These are phyloP conservation scores for Drosophila multiciliata DNA, from an alignment of 2,888 invertebrate genomes.

Conservation along the genomic window DNA sequence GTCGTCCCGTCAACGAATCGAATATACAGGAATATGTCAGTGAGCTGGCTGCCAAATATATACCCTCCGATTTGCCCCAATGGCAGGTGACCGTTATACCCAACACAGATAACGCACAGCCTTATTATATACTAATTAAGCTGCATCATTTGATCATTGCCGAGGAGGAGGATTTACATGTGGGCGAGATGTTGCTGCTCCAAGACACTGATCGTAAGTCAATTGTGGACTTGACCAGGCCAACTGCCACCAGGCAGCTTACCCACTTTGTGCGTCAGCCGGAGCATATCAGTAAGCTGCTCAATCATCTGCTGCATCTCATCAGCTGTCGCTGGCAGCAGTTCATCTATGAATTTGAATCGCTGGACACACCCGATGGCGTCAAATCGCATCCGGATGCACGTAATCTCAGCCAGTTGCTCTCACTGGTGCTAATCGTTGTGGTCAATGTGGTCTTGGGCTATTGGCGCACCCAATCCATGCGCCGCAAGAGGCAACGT, in stretches of 20 bases:
- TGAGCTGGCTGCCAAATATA: constrained; percentile 91
- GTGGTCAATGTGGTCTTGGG: constrained; percentile 88
- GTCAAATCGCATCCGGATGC: constrained; percentile 62
- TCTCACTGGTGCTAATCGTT: constrained; percentile 88
- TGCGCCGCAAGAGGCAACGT: constrained; percentile 56
- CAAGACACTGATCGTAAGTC: constrained; percentile 75
- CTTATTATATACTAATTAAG: constrained; percentile 89
- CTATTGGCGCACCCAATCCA: constrained; percentile 85
- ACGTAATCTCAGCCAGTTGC: constrained; percentile 83
- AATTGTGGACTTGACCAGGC: constrained; percentile 43
- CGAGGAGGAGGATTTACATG: constrained; percentile 89
- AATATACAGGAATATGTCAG: constrained; percentile 93
- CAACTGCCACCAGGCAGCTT: constrained; percentile 80
- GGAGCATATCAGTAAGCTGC: constrained; percentile 88
- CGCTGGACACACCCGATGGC: constrained; percentile 88
- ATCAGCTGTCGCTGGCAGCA: constrained; percentile 92
- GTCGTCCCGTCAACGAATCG: constrained; percentile 89
- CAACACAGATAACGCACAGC: constrained; percentile 63
- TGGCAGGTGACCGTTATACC: constrained; percentile 93
- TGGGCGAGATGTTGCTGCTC: constrained; percentile 91
- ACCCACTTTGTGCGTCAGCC: constrained; percentile 87
- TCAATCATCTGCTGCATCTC: constrained; percentile 89
- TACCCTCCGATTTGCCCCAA: constrained; percentile 90
- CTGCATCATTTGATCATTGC: constrained; percentile 91
- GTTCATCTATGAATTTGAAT: constrained; percentile 91